Base-by-base conservation (phyloP, 2,113 vertebrate species). In the Ctenomys sociabilis region DNA sequence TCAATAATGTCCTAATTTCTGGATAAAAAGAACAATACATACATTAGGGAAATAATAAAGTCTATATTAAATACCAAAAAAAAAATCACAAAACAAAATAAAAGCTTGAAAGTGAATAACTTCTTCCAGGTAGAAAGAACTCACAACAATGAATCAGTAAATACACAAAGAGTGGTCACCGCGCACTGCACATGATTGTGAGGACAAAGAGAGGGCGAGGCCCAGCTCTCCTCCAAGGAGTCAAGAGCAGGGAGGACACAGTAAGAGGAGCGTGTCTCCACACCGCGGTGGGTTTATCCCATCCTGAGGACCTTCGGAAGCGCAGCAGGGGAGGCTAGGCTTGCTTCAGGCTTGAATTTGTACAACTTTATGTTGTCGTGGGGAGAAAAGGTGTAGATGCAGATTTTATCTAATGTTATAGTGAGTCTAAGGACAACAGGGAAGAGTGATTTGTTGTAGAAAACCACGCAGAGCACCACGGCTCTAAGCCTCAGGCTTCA, bases 1-100 rank as follows among this genome's bases (percentile, higher is more conserved):
- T 96, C 93, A 97, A 95, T 90, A 95, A 93, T 73, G 45, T 94
- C 52, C 49, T 94, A 86, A 96, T 94, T 96, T 95, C 68, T 90
- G 90, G 85, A 96, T 91, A 77, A 92, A 96, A 97, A 93, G 77
- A 93, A 95, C 4, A 26, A 92, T 86, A 89, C 66, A 91, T 88
- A 95, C 78, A 94, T 97, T 91, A 95, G 85, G 75, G 86, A 97
- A 97, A 98, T 94, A 97, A 96, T 91, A 88, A 93, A 91, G 90
- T 96, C 94, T 92, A 43, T 96, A 92, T 96, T 96, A 95, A 96
- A 96, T 84, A 97, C 96, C 85, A 86, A n/a, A n/a, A n/a, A n/a
- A n/a, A n/a, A n/a, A n/a, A n/a, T n/a, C n/a, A n/a, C n/a, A n/a
- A 75, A 45, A 17, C 84, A 49, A 73, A 66, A 7, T 0, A 43